Evolutionary conservation across 2,113 vertebrate species (phyloP).

Genomic region (Myocastor coypus): DNA sequence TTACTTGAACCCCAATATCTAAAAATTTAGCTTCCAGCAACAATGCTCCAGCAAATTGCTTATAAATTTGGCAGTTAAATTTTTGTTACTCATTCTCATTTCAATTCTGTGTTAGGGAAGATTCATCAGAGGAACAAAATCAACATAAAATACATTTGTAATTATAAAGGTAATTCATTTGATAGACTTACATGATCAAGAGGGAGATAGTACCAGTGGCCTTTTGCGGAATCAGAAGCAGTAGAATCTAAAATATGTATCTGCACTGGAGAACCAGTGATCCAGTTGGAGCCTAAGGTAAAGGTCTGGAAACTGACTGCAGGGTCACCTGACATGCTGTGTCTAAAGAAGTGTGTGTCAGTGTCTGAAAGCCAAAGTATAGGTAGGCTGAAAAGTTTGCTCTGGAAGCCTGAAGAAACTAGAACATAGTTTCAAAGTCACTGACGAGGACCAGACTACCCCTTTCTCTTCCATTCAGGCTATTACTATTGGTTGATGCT

Average conservation of each 20-base stretch:
- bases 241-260: background rate
- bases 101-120: background rate
- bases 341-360: background rate
- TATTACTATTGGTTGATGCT: background rate
- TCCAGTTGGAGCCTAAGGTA: background rate
- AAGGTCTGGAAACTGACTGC: background rate
- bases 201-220: background rate
- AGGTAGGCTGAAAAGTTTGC: background rate
- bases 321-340: background rate
- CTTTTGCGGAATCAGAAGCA: background rate
- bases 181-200: background rate
- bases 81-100: background rate
- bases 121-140: background rate
- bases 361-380: background rate
- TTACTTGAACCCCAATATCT: background rate
- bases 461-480: background rate
- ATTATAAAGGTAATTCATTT: background rate
- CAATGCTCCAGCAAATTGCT: background rate
- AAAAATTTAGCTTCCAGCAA: background rate
- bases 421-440: background rate
- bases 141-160: background rate
- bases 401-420: background rate
- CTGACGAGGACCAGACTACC: background rate
- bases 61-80: background rate
- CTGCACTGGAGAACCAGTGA: background rate